phyloP scores from a whole-genome alignment of 2,797 vertebrate genomes.

The Xenentodon cancila region DNA sequence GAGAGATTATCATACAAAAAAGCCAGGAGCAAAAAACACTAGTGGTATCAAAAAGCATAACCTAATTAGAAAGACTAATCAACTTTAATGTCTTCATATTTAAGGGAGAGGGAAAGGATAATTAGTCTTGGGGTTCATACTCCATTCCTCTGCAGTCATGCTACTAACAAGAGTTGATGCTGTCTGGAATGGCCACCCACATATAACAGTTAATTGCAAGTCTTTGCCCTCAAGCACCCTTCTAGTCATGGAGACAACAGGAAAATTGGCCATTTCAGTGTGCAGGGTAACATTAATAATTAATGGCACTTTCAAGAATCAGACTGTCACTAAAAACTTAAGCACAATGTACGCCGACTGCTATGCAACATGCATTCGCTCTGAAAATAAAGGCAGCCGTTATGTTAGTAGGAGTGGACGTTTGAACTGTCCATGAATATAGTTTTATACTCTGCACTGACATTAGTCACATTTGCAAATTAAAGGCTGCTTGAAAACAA shows the following conservation, averaged over 20 bases:
- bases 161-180: conserved; percentile 79
- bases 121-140: conserved; percentile 74
- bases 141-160: conserved; percentile 76
- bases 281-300: conserved; percentile 80
- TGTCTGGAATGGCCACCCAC: conserved; percentile 80
- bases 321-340: conserved; percentile 70
- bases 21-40: conserved; percentile 75
- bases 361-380: conserved; percentile 32
- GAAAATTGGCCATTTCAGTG: conserved; percentile 80
- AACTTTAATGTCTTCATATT: conserved; percentile 85
- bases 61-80: conserved; percentile 86
- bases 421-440: too few species aligned
- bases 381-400: too few species aligned
- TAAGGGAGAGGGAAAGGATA: conserved; percentile 76
- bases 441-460: too few species aligned
- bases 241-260: conserved; percentile 79
- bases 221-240: conserved; percentile 81
- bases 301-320: conserved; percentile 77
- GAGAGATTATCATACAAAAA: conserved; percentile 69
- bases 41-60: conserved; percentile 81
- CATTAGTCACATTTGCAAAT: too few species aligned
- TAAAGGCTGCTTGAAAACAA: too few species aligned
- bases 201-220: conserved; percentile 84
- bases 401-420: too few species aligned
- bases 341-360: conserved; percentile 48